phyloP scores from a whole-genome alignment of 2,888 invertebrate genomes.

The Callyntrura guangdongensis region DNA sequence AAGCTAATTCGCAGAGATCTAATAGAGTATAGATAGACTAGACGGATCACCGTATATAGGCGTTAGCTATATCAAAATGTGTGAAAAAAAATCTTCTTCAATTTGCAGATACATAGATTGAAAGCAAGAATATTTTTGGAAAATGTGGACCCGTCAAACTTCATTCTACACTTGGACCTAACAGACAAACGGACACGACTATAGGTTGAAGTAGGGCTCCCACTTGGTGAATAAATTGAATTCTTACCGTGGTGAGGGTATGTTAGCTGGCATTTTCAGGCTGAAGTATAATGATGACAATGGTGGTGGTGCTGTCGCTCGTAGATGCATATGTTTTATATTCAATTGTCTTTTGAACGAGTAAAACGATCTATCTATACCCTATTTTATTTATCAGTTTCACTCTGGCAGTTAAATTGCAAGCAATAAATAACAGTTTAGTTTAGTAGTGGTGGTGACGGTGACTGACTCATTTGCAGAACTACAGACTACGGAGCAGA shows the following conservation, averaged over 20 bases:
- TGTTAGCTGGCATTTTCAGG: neutral
- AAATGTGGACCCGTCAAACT: no score
- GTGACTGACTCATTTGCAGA: neutral
- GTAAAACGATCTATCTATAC: constrained; percentile 16
- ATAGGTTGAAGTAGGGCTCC: no score
- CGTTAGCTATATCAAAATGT: no score
- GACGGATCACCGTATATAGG: no score
- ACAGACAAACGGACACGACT: neutral
- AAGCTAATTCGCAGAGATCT: no score
- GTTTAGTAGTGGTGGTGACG: neutral
- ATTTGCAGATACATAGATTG: no score
- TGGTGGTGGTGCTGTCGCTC: neutral
- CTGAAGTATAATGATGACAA: neutral
- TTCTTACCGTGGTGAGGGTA: neutral
- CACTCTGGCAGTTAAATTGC: neutral
- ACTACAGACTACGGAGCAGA: neutral
- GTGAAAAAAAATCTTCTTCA: no score
- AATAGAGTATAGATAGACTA: no score
- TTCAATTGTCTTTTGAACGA: constrained; percentile 18
- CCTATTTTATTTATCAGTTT: constrained; percentile 29
- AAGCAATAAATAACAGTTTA: constrained; percentile 46
- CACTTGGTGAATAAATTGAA: neutral
- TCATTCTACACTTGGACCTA: no score
- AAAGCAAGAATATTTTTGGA: no score
- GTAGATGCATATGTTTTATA: constrained; percentile 12